Conservation (phyloP, 1,140 invertebrate genomes). For the Cecropterus lyciades region DNA sequence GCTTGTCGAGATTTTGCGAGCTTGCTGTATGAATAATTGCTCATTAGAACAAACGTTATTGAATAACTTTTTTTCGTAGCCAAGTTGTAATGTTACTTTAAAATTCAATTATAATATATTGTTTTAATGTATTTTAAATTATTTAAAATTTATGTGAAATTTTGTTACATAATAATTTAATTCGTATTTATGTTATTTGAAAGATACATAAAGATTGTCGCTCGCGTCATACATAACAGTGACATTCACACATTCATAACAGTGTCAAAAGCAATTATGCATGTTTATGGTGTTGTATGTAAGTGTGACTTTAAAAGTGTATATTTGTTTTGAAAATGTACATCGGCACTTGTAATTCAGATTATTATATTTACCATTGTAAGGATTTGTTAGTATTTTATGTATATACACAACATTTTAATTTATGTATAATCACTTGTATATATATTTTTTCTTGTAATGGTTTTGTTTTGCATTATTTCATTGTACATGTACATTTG, state of each 20-base stretch:
- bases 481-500: too few relatives aligned
- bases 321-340: background rate
- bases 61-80: background rate
- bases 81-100: background rate
- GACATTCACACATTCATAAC: slow-evolving; percentile 2
- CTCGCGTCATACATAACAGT: too few relatives aligned
- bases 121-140: slow-evolving; percentile 25
- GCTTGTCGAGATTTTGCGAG: background rate
- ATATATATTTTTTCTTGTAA: background rate
- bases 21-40: slow-evolving; percentile 16
- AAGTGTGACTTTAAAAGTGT: background rate
- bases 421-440: background rate
- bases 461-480: too few relatives aligned
- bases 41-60: slow-evolving; percentile 19
- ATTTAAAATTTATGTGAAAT: background rate
- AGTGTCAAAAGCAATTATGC: background rate
- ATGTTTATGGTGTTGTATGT: background rate
- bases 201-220: background rate
- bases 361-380: slow-evolving; percentile 1
- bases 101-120: background rate
- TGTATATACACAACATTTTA: slow-evolving; percentile 9
- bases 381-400: slow-evolving; percentile 5
- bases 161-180: background rate
- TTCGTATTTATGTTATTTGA: too few relatives aligned
- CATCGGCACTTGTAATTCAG: background rate